These are phyloP conservation scores for Lasioglossum baleicum DNA, from an alignment of 1,140 invertebrate species.

Conservation along the genomic window DNA sequence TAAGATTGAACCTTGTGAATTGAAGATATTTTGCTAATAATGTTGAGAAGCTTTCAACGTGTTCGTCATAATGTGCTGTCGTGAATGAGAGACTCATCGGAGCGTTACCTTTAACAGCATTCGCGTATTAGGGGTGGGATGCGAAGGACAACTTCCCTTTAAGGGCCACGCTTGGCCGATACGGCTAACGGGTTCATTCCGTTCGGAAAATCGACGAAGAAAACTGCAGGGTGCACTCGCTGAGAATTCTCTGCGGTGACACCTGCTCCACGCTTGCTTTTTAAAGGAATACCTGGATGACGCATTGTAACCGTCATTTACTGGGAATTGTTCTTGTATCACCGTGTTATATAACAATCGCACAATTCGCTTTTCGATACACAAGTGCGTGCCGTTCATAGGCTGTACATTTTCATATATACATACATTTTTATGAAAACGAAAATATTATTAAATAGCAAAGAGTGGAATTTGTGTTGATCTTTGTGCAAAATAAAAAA, in stretches of 20 bases:
- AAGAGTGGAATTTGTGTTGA: too few species aligned
- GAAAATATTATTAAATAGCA: too few species aligned
- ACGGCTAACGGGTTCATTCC: conserved; percentile 70
- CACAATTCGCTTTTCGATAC: too few species aligned
- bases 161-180: conserved; percentile 67
- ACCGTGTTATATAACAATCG: not conserved
- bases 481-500: too few species aligned
- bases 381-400: too few species aligned
- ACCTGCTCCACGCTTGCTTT: conserved; percentile 35
- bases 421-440: too few species aligned
- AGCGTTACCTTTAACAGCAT: conserved; percentile 9
- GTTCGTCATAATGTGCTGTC: not conserved
- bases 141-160: conserved; percentile 70
- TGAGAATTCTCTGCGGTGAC: conserved; percentile 29
- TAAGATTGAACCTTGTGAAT: not conserved
- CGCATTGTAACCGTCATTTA: not conserved
- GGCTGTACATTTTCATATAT: too few species aligned
- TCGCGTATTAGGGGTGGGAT: conserved; percentile 42
- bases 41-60: not conserved
- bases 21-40: not conserved
- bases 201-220: conserved; percentile 56
- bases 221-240: conserved; percentile 20
- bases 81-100: not conserved
- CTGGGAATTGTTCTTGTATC: not conserved
- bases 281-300: conserved; percentile 6